Conservation (phyloP, 2,888 invertebrate species). For the Thereva nobilitata region DNA sequence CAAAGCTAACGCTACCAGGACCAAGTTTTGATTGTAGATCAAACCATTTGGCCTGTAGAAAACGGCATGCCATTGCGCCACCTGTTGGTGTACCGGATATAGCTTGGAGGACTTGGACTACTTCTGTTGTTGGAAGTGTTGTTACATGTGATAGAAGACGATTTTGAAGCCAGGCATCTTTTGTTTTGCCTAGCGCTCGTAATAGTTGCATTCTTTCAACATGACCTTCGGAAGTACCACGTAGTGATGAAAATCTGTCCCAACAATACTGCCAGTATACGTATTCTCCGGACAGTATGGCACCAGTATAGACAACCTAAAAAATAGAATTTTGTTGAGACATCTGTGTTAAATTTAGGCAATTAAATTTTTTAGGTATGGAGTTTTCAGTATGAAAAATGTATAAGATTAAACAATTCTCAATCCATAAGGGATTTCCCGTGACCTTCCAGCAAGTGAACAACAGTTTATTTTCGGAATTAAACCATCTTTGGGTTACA, state of each 20-base stretch:
- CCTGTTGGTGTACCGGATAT: conserved; percentile 59
- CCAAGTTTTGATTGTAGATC: conserved; percentile 57
- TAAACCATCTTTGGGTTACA: too few species aligned
- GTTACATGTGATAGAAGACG: conserved; percentile 58
- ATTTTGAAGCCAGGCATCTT: conserved; percentile 59
- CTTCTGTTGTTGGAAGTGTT: conserved; percentile 56
- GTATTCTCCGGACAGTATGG: conserved; percentile 57
- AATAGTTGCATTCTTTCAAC: conserved; percentile 58
- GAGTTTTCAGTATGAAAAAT: too few species aligned
- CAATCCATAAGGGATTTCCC: too few species aligned
- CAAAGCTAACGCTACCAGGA: conserved; percentile 56
- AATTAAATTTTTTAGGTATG: too few species aligned
- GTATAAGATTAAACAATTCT: too few species aligned
- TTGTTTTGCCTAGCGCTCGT: conserved; percentile 57
- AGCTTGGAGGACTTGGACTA: conserved; percentile 58
- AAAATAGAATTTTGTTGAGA: conserved; percentile 18
- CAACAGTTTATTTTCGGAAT: too few species aligned
- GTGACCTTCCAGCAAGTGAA: too few species aligned
- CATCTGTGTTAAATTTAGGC: background rate
- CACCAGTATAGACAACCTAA: conserved; percentile 58
- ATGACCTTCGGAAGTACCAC: conserved; percentile 54
- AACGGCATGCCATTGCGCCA: conserved; percentile 59
- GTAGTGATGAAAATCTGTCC: conserved; percentile 55
- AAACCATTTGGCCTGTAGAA: conserved; percentile 58
- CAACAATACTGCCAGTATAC: conserved; percentile 59